phyloP scores from a whole-genome alignment of 2,888 invertebrate species.

The Drosophila nr. perissopoda region DNA sequence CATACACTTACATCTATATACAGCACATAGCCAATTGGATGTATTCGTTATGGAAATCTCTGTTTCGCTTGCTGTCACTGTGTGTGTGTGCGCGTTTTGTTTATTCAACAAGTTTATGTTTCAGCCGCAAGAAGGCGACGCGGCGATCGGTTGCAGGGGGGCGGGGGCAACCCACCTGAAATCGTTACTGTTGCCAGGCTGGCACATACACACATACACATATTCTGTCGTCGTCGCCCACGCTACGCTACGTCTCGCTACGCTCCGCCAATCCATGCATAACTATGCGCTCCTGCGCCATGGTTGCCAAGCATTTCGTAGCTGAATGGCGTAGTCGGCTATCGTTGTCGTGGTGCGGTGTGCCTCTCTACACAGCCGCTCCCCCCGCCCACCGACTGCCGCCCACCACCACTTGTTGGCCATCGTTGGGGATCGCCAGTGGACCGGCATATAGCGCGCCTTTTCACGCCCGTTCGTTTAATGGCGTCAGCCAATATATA shows the following conservation, averaged over 20 bases:
- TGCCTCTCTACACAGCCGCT: slow-evolving; percentile 1
- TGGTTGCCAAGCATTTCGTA: slow-evolving; percentile 50
- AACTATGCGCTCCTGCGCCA: slow-evolving; percentile 50
- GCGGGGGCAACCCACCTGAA: slow-evolving; percentile 63
- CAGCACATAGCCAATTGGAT: slow-evolving; percentile 59
- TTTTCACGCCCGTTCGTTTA: slow-evolving; percentile 48
- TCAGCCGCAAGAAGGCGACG: slow-evolving; percentile 51
- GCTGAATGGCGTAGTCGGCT: slow-evolving; percentile 56
- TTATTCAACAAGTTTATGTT: slow-evolving; percentile 75
- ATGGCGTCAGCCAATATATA: slow-evolving; percentile 27
- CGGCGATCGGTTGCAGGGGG: background rate
- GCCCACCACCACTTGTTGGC: slow-evolving; percentile 45
- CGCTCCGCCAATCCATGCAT: slow-evolving; percentile 27
- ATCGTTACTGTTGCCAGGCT: slow-evolving; percentile 45
- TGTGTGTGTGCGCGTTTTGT: slow-evolving; percentile 38
- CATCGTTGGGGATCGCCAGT: slow-evolving; percentile 44
- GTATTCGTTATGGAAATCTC: slow-evolving; percentile 62
- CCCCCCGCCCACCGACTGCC: slow-evolving; percentile 3
- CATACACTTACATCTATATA: background rate
- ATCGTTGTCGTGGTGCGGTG: slow-evolving; percentile 4
- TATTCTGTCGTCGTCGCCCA: slow-evolving; percentile 8
- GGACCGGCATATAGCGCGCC: slow-evolving; percentile 57
- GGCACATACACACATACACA: slow-evolving; percentile 13
- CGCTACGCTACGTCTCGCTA: slow-evolving; percentile 20
- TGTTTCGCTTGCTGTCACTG: slow-evolving; percentile 11